Percentiles rank a stretch among this genome's conserved stretches.
These are phyloP conservation scores for Aspidiotus destructor DNA, from an alignment of 2,888 invertebrate species.

Conservation along the genomic window DNA sequence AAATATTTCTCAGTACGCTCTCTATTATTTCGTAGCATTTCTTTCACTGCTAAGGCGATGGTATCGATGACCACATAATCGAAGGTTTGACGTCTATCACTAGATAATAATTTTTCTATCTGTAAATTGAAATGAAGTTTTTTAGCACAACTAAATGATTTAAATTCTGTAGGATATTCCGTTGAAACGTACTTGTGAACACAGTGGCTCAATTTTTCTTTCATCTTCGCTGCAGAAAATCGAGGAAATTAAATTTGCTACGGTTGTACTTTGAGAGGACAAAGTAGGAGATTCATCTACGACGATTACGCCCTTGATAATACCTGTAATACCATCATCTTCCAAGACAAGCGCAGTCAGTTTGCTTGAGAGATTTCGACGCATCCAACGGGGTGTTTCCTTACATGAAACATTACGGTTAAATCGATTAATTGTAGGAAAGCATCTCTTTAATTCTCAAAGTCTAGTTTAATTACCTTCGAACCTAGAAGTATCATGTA, in stretches of 20 bases:
- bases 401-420: constrained; percentile 34
- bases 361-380: constrained; percentile 51
- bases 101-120: constrained; percentile 18
- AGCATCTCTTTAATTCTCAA: background rate
- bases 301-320: constrained; percentile 57
- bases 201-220: constrained; percentile 41
- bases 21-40: constrained; percentile 1
- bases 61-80: constrained; percentile 5
- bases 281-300: constrained; percentile 51
- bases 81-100: constrained; percentile 40
- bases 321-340: constrained; percentile 54
- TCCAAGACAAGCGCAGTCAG: constrained; percentile 52
- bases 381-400: constrained; percentile 48
- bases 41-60: constrained; percentile 12
- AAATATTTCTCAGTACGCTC: constrained; percentile 37
- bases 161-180: no score
- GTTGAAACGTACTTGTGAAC: constrained; percentile 41
- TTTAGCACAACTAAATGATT: no score
- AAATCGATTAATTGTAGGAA: constrained; percentile 41
- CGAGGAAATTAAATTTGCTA: constrained; percentile 54
- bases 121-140: background rate
- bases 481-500: constrained; percentile 5
- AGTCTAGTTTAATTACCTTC: background rate
- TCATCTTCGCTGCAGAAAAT: constrained; percentile 46
- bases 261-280: constrained; percentile 58